A percentile compares a stretch with the other conserved stretches of the same genome.
phyloP scores from a whole-genome alignment of 2,113 vertebrate genomes.

The Clinocottus analis region DNA sequence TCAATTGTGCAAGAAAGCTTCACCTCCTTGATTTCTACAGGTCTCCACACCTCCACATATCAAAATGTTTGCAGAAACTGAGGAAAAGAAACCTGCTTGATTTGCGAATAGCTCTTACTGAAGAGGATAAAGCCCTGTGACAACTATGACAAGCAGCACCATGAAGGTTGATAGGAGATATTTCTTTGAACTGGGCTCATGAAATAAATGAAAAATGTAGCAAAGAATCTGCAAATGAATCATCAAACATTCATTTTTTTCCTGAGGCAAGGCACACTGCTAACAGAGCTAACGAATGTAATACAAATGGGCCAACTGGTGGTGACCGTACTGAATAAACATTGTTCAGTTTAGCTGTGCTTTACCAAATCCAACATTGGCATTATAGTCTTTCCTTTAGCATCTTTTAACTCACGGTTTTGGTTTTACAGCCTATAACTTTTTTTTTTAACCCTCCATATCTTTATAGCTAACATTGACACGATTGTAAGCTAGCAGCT shows the following conservation, averaged over 20 bases:
- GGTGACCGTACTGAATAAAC: not conserved
- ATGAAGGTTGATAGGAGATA: not conserved
- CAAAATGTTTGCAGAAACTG: not conserved
- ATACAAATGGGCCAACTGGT: not conserved
- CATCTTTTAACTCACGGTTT: not conserved
- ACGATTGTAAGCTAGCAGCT: not conserved
- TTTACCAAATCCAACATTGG: not conserved
- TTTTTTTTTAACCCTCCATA: not conserved
- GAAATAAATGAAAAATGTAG: not conserved
- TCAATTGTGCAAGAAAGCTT: not conserved
- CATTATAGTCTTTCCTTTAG: not conserved
- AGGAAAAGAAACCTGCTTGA: not conserved
- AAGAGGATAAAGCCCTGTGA: not conserved
- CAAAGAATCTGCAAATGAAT: slow-evolving; percentile 9
- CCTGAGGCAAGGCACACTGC: not conserved
- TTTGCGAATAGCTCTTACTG: not conserved
- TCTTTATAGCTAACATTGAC: not conserved
- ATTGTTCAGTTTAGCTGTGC: not conserved
- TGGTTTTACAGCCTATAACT: not conserved
- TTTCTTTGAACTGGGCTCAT: not conserved
- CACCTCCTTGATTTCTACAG: slow-evolving; percentile 5
- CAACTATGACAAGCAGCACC: not conserved
- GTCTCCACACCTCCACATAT: not conserved
- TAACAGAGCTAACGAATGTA: not conserved
- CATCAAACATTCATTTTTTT: slow-evolving; percentile 5